phyloP scores from a whole-genome alignment of 1,140 invertebrate genomes.

The Drosophila quadrilineata region DNA sequence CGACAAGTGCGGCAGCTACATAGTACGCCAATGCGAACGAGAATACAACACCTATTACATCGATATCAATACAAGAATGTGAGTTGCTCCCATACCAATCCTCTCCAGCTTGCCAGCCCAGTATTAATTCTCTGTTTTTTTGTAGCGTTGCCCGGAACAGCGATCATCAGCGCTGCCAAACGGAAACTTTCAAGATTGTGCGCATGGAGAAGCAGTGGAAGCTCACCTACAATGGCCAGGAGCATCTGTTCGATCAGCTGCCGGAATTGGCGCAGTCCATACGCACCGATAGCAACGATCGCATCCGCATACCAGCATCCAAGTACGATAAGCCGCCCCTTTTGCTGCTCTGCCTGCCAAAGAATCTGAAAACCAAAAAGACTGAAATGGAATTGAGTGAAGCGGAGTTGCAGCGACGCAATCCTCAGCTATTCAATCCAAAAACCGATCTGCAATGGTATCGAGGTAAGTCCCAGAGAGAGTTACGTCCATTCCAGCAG shows the following conservation, averaged over 20 bases:
- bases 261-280: conserved; percentile 65
- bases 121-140: neutral
- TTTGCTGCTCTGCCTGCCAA: conserved; percentile 85
- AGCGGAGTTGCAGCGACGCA: conserved; percentile 58
- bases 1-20: conserved; percentile 89
- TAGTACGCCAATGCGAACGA: conserved; percentile 90
- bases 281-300: conserved; percentile 42
- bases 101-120: no score
- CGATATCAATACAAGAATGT: conserved; percentile 88
- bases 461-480: conserved; percentile 82
- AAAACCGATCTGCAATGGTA: conserved; percentile 86
- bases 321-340: conserved; percentile 90
- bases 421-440: conserved; percentile 72
- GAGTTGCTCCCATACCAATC: conserved; percentile 16
- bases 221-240: conserved; percentile 36
- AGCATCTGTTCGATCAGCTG: conserved; percentile 48
- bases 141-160: conserved; percentile 33
- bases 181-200: conserved; percentile 87
- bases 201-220: conserved; percentile 58
- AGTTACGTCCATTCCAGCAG: no score
- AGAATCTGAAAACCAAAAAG: conserved; percentile 79
- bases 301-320: conserved; percentile 88
- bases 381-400: conserved; percentile 70
- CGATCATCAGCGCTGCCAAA: conserved; percentile 82
- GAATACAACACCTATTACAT: conserved; percentile 90